Evolutionary conservation across 2,797 vertebrate genomes (phyloP).

Genomic region (Cygnus olor): DNA sequence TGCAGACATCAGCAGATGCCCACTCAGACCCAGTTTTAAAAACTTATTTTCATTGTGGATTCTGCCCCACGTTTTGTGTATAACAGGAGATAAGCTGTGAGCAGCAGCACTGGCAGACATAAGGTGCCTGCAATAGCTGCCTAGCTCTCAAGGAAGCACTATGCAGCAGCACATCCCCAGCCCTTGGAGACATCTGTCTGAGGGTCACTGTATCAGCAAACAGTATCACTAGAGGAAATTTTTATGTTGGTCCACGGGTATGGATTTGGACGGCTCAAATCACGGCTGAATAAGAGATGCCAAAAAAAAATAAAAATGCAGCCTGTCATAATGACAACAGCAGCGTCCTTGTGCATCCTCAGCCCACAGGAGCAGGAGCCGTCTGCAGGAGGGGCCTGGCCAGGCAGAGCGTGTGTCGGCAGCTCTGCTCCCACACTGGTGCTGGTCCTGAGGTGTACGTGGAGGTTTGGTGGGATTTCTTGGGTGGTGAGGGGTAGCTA

Average conservation of each 20-base stretch:
- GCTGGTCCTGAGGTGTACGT: not conserved
- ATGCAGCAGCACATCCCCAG: not conserved
- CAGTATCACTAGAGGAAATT: not conserved
- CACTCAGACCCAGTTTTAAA: not conserved
- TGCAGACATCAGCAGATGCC: not conserved
- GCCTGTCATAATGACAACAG: not conserved
- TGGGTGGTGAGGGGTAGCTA: not conserved
- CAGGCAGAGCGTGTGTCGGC: accelerated
- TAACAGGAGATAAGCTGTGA: not conserved
- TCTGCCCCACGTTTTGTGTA: not conserved
- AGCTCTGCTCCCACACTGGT: not conserved
- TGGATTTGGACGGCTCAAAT: not conserved
- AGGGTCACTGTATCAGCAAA: not conserved
- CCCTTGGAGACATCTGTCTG: not conserved
- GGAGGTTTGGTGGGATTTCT: not conserved
- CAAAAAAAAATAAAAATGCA: not conserved
- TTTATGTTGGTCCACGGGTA: not conserved
- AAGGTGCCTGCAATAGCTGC: not conserved
- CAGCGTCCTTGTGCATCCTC: not conserved
- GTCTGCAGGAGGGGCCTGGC: too few relatives aligned
- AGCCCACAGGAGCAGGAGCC: not conserved
- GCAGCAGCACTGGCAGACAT: not conserved
- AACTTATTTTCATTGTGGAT: not conserved
- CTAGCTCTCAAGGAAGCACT: not conserved
- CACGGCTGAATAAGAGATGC: not conserved